phyloP scores from a whole-genome alignment of 2,113 vertebrate species.

The Eubucco bourcierii region DNA sequence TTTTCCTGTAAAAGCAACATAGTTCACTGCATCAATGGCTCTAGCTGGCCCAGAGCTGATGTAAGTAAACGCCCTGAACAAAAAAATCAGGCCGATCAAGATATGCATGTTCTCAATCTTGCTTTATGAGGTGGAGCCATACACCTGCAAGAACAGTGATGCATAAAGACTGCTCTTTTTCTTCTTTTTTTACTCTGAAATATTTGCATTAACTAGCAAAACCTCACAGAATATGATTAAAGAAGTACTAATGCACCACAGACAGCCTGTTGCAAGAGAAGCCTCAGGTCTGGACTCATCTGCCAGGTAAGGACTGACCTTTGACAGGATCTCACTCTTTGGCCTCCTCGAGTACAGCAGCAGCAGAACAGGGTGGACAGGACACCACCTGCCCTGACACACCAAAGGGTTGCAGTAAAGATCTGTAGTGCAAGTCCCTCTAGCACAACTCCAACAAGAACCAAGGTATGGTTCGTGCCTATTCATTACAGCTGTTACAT shows the following conservation, averaged over 20 bases:
- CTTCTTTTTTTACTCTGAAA: neutral
- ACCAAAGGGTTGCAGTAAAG: neutral
- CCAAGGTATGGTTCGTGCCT: neutral
- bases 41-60: neutral
- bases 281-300: neutral
- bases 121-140: slow-evolving; percentile 7
- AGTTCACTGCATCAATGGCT: neutral
- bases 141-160: neutral
- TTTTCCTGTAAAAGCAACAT: neutral
- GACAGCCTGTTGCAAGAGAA: neutral
- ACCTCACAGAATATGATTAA: neutral
- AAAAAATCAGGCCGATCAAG: slow-evolving; percentile 47
- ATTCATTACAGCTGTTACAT: neutral
- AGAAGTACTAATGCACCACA: neutral
- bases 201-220: slow-evolving; percentile 1
- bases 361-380: neutral
- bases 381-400: neutral
- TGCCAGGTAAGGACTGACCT: neutral
- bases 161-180: neutral
- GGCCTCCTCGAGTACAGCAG: neutral
- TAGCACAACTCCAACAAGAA: neutral
- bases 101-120: neutral
- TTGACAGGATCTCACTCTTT: neutral
- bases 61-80: neutral
- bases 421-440: neutral